Conservation (phyloP, 2,113 vertebrate genomes). For the Neolamprologus longior region DNA sequence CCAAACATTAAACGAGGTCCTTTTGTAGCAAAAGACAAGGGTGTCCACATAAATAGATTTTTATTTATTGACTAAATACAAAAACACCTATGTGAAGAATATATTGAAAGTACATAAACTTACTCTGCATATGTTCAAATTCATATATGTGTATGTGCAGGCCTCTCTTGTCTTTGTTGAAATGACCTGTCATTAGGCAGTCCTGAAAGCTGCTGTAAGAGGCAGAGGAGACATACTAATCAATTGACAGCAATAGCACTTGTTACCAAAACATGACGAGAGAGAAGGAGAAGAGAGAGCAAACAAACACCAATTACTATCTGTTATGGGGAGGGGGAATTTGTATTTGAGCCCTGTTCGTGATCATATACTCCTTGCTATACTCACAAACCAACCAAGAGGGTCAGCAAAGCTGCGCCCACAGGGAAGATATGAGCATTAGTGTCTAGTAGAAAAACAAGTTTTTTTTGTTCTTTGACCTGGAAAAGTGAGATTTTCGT, state of each 20-base stretch:
- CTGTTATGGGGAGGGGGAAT: constrained; percentile 17
- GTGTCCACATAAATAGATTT: background rate
- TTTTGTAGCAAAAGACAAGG: background rate
- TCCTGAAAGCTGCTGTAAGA: constrained; percentile 47
- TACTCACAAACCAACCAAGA: constrained; percentile 5
- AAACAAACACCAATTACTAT: constrained; percentile 68
- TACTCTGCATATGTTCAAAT: background rate
- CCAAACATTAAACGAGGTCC: rapidly evolving
- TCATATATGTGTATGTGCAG: background rate
- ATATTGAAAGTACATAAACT: background rate
- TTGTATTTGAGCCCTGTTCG: constrained; percentile 11
- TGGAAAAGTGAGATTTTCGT: background rate
- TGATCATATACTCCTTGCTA: constrained; percentile 8
- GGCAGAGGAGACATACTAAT: constrained; percentile 37
- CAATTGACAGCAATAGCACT: constrained; percentile 51
- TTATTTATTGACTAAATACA: background rate
- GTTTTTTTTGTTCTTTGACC: constrained; percentile 13
- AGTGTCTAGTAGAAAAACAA: constrained; percentile 24
- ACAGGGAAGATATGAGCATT: background rate
- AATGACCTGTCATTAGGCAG: constrained; percentile 31
- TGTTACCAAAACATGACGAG: constrained; percentile 32
- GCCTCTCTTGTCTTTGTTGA: constrained; percentile 17
- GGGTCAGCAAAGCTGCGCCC: constrained; percentile 19
- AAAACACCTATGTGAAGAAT: background rate
- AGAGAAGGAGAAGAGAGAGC: constrained; percentile 41